Evolutionary conservation across 64 coral and sea anemone genomes (phyloP).

Genomic region (Montipora efflorescens): DNA sequence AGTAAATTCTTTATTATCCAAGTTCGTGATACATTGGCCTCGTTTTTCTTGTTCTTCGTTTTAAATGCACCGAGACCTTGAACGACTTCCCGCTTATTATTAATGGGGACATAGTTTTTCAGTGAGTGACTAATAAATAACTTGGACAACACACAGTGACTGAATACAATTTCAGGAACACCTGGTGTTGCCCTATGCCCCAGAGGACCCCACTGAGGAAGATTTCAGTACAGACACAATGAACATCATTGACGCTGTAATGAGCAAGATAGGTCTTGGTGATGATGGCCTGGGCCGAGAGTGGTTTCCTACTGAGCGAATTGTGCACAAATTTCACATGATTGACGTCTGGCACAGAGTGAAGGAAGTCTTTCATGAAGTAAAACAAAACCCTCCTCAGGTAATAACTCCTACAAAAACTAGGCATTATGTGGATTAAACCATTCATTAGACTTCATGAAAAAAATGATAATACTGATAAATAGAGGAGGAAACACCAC

Average conservation of each 20-base stretch:
- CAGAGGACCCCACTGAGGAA: slow-evolving; percentile 54
- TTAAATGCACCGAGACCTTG: too few relatives aligned
- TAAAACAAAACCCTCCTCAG: slow-evolving; percentile 62
- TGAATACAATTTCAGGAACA: slow-evolving; percentile 35
- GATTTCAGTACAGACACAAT: slow-evolving; percentile 81
- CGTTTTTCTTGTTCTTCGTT: too few relatives aligned
- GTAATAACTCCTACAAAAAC: slow-evolving; percentile 15
- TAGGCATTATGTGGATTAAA: too few relatives aligned
- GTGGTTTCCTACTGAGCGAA: slow-evolving; percentile 80
- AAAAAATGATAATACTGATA: neutral
- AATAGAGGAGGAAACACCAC: too few relatives aligned
- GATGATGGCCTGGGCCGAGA: slow-evolving; percentile 82
- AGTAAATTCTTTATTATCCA: too few relatives aligned
- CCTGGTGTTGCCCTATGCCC: slow-evolving; percentile 73
- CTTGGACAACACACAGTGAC: too few relatives aligned
- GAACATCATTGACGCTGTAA: slow-evolving; percentile 88
- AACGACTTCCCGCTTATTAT: too few relatives aligned
- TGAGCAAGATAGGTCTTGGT: slow-evolving; percentile 71
- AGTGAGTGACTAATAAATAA: too few relatives aligned
- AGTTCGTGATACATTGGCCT: too few relatives aligned
- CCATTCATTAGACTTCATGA: neutral
- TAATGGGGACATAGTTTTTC: too few relatives aligned
- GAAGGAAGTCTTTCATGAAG: slow-evolving; percentile 62
- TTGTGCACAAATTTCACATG: slow-evolving; percentile 93
- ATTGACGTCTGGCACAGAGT: slow-evolving; percentile 87